Base-by-base conservation (phyloP, 2,888 invertebrate species). In the Diplolepis rosae region DNA sequence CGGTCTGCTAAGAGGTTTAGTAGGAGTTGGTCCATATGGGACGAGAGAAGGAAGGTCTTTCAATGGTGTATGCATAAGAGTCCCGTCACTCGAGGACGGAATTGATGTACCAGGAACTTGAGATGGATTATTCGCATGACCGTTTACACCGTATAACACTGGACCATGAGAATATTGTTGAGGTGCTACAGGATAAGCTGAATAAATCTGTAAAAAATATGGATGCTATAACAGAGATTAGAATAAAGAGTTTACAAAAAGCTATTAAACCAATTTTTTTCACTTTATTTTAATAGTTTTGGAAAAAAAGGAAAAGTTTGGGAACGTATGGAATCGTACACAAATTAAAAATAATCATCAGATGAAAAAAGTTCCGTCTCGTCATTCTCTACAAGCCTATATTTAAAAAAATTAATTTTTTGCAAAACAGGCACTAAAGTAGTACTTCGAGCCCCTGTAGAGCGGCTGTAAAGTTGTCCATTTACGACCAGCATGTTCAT, bases 1-100 rank as follows among this genome's bases (percentile, higher is more conserved):
- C 0, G 89, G 88, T 54, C 91, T 82, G 87, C 91, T 92, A 69
- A 84, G 73, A 42, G 85, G 84, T 32, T 89, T 87, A 4, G 85
- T 82, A 0, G 85, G 81, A 9, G 83, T 82, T 13, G 85, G 81
- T 1, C 88, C 88, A 28, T 89, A 89, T 0, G 88, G 88, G 15
- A 89, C 88, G 18, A 89, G 75, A 1, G 88, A 79, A 2, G 80
- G 32, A 0, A 77, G 77, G 28, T 87, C 87, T 71, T 84, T 86
- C 2, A 71, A 30, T 9, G 73, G 69, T 2, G 75, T 69, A 39
- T 77, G 77, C 15, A 71, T 50, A 11, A 30, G 13, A n/a, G 70
- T 11, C 15, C 79, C 76, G n/a, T 79, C 79, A 15, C 65, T 73
- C 2, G 77, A 32, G 5, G 69, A 35, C 3, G 76, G 15, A 3